phyloP scores from a whole-genome alignment of 64 coral and sea anemone species.

The Orbicella faveolata region DNA sequence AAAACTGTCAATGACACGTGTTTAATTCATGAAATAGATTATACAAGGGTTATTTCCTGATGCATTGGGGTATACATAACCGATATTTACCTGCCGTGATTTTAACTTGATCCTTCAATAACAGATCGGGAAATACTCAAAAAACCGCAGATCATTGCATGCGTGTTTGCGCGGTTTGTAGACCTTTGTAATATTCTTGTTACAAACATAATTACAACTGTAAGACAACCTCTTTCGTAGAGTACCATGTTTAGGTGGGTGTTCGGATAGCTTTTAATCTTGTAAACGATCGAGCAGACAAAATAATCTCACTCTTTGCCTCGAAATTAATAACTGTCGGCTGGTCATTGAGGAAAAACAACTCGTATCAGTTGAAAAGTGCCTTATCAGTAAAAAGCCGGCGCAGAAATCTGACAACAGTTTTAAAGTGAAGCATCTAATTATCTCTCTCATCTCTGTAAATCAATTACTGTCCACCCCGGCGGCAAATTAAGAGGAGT shows the following conservation, averaged over 20 bases:
- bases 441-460: slow-evolving; percentile 16
- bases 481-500: neutral
- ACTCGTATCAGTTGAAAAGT: neutral
- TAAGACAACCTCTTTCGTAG: neutral
- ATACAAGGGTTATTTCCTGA: no score
- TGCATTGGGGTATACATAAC: neutral
- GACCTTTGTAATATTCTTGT: neutral
- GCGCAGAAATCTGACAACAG: neutral
- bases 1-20: no score
- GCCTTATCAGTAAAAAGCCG: slow-evolving; percentile 18
- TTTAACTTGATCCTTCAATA: neutral
- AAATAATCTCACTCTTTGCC: slow-evolving; percentile 19
- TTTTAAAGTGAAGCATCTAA: neutral
- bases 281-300: neutral
- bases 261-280: neutral
- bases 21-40: no score
- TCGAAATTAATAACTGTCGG: slow-evolving; percentile 43
- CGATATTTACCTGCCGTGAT: neutral
- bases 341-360: slow-evolving; percentile 19
- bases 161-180: neutral
- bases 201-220: neutral
- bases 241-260: neutral
- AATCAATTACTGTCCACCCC: slow-evolving; percentile 46
- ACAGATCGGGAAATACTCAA: neutral
- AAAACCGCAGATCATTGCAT: neutral